These are phyloP conservation scores for Heliconius melpomene DNA, from an alignment of 1,140 invertebrate species.

Conservation along the genomic window DNA sequence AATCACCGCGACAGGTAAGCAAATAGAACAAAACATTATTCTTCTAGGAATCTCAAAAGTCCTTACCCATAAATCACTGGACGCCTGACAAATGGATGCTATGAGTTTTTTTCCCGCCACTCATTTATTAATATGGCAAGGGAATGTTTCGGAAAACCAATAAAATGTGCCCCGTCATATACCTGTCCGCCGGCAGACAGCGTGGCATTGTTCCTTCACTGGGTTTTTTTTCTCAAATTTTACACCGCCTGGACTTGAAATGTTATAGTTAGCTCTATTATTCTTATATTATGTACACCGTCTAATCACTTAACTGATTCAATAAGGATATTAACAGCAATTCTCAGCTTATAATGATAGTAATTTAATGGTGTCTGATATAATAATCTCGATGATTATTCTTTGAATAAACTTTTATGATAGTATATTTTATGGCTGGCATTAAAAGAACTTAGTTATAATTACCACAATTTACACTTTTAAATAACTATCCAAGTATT, in stretches of 20 bases:
- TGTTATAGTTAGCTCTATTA: conserved; percentile 37
- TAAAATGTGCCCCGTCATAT: conserved; percentile 80
- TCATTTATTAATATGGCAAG: conserved; percentile 79
- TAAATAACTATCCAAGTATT: conserved; percentile 17
- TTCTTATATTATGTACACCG: conserved; percentile 39
- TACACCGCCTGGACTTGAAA: conserved; percentile 44
- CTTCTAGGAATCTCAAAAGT: conserved; percentile 75
- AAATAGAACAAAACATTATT: conserved; percentile 77
- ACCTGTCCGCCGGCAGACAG: conserved; percentile 77
- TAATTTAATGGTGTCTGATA: conserved; percentile 46
- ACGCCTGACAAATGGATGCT: conserved; percentile 79
- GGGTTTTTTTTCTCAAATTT: conserved; percentile 55
- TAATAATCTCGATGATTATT: conserved; percentile 39
- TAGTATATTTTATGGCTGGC: conserved; percentile 31
- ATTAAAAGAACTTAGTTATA: conserved; percentile 25
- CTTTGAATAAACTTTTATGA: conserved; percentile 44
- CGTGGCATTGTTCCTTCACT: conserved; percentile 72
- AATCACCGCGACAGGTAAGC: conserved; percentile 79
- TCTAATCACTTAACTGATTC: conserved; percentile 48
- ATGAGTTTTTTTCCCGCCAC: conserved; percentile 74
- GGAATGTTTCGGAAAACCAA: conserved; percentile 80
- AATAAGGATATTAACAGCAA: conserved; percentile 50
- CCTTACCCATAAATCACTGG: conserved; percentile 76
- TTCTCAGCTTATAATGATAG: conserved; percentile 43
- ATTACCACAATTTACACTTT: conserved; percentile 19